Evolutionary conservation across 37 sponge, comb jelly and placozoan genomes (phyloP), one percentile per base, ranked within the genome.

Genomic region (Mnemiopsis leidyi): DNA sequence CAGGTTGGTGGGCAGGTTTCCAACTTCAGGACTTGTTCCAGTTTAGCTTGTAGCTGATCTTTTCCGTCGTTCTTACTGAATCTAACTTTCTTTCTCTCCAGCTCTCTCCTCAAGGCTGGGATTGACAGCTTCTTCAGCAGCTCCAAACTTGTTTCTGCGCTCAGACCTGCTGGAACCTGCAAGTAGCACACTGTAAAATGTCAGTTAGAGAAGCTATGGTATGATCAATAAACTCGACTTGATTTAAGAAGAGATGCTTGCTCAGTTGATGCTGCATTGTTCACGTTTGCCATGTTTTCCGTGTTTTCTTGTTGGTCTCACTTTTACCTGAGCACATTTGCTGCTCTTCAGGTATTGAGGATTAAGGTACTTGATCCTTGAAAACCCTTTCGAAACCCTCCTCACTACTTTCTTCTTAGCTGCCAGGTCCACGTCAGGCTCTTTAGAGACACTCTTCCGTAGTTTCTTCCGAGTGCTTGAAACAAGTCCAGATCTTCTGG

Each of bases 1-100:
- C 90, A 85, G 90, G 24, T 18, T 28, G 90, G 90, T 3, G 90
- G 90, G 24, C 90, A 85, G 26, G 61, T 85, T 25, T 85, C 90
- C 90, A 85, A n/a, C 48, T 85, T 85, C 48, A 85, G 90, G 7
- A 85, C 90, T 29, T 39, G 26, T 37, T 85, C 90, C 29, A 85
- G 48, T 39, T 39, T 85, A 13, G 90, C 90, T 33, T 85, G 90
- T 0, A 85, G 90, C 32, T 32, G 24, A 39, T 85, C 90, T 37
- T 85, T 85, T 29, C 90, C 90, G n/a, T 85, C 90, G 40, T 38
- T 40, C 90, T 85, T 85, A 85, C 90, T 85, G 90, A 39, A 85
- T 20, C 90, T 35, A n/a, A 85, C 90, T 28, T 85, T 85, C 90
- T 85, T 85, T 29, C 90, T 38, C 90, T 85, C 90, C 21, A 85